phyloP scores from a whole-genome alignment of 2,113 vertebrate species.

The Mugil cephalus region DNA sequence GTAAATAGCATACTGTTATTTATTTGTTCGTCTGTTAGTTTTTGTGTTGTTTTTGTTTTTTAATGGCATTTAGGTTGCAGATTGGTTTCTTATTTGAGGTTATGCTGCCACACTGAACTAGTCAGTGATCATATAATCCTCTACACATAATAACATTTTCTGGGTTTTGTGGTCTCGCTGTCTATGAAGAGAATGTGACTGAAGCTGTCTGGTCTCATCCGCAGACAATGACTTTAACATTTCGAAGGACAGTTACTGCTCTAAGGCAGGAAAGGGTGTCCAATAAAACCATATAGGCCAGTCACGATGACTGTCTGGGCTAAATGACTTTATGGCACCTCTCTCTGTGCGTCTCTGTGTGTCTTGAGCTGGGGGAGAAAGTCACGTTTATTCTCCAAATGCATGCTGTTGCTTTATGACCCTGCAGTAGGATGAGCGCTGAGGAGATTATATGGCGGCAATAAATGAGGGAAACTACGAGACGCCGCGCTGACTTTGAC shows the following conservation, averaged over 20 bases:
- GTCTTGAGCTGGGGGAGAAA: constrained; percentile 63
- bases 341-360: constrained; percentile 35
- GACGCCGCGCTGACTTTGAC: constrained; percentile 72
- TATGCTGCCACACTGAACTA: no score
- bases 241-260: constrained; percentile 62
- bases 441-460: constrained; percentile 60
- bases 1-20: no score
- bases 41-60: no score
- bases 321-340: constrained; percentile 75
- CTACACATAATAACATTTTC: not conserved
- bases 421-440: constrained; percentile 71
- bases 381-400: constrained; percentile 84
- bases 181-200: constrained; percentile 21
- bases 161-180: constrained; percentile 44
- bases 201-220: constrained; percentile 58
- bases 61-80: no score
- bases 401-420: constrained; percentile 80
- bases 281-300: constrained; percentile 76
- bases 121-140: no score
- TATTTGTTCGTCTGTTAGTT: no score
- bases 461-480: constrained; percentile 67
- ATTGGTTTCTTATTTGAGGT: no score
- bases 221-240: constrained; percentile 79
- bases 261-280: constrained; percentile 59
- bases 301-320: constrained; percentile 69